Evolutionary conservation across 2,113 vertebrate species (phyloP).

Genomic region (Galeopterus variegatus): DNA sequence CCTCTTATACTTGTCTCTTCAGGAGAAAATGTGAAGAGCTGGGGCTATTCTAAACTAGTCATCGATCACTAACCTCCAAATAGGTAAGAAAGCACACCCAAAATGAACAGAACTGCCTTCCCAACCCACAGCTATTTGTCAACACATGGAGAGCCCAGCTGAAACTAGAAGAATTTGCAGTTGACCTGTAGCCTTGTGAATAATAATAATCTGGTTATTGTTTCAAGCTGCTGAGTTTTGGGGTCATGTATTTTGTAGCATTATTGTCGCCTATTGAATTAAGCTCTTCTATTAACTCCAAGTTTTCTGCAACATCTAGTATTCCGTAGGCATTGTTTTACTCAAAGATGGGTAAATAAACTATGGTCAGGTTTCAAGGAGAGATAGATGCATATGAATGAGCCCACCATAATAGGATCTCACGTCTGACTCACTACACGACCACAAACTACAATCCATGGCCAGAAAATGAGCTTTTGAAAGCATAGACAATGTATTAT

Average conservation of each 20-base stretch:
- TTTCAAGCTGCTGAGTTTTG: constrained; percentile 28
- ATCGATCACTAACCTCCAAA: no score
- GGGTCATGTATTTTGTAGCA: not conserved
- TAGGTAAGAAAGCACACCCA: rapidly evolving
- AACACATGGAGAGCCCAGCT: not conserved
- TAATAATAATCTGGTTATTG: not conserved
- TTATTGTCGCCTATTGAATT: not conserved
- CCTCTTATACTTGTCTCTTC: not conserved
- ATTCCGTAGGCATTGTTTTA: not conserved
- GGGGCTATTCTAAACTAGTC: not conserved
- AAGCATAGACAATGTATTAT: not conserved
- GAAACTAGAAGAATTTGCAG: not conserved
- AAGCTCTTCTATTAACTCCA: not conserved
- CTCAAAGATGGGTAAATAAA: not conserved
- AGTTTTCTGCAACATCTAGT: not conserved
- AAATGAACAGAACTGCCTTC: not conserved
- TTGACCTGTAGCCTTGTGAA: not conserved
- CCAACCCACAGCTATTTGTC: not conserved
- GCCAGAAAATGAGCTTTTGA: not conserved
- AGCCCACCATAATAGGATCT: not conserved
- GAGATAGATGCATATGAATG: not conserved
- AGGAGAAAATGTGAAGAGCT: not conserved
- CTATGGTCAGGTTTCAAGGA: not conserved
- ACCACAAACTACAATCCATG: not conserved
- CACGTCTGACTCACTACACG: not conserved